Percentiles rank a stretch among this genome's conserved stretches.
phyloP scores from a whole-genome alignment of 1,140 invertebrate species.

The Ceratina australensis region DNA sequence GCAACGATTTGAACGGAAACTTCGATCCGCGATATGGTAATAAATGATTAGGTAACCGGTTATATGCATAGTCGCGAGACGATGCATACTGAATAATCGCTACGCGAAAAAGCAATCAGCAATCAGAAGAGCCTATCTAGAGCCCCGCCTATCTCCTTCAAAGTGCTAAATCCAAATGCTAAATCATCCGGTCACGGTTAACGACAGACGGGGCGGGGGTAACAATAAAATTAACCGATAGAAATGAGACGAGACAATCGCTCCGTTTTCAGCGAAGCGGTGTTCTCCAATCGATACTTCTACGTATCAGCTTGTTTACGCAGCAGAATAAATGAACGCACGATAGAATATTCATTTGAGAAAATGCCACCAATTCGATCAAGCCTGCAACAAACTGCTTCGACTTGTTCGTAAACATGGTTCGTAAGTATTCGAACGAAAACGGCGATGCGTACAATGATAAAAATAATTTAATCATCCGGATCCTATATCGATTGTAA shows the following conservation, averaged over 20 bases:
- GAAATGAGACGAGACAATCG: too few species aligned
- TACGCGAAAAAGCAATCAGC: background rate
- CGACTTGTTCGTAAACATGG: background rate
- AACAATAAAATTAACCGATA: too few species aligned
- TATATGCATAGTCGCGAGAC: background rate
- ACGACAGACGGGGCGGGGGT: too few species aligned
- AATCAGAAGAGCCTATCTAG: too few species aligned
- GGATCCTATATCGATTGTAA: too few species aligned
- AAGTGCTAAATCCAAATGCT: background rate
- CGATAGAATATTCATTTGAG: slow-evolving; percentile 33
- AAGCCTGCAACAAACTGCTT: background rate
- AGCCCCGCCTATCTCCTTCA: too few species aligned
- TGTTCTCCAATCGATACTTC: slow-evolving; percentile 17
- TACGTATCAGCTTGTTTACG: slow-evolving; percentile 28
- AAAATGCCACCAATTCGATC: background rate
- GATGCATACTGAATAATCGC: background rate
- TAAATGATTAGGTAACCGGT: background rate
- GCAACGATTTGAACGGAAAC: background rate
- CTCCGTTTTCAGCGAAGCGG: too few species aligned
- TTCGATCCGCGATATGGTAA: background rate
- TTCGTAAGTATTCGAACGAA: too few species aligned
- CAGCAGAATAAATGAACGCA: slow-evolving; percentile 33
- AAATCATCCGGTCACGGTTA: too few species aligned
- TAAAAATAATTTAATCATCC: too few species aligned
- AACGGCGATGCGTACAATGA: too few species aligned